Base-by-base conservation (phyloP, 2,888 invertebrate genomes). In the Parnassius apollo region DNA sequence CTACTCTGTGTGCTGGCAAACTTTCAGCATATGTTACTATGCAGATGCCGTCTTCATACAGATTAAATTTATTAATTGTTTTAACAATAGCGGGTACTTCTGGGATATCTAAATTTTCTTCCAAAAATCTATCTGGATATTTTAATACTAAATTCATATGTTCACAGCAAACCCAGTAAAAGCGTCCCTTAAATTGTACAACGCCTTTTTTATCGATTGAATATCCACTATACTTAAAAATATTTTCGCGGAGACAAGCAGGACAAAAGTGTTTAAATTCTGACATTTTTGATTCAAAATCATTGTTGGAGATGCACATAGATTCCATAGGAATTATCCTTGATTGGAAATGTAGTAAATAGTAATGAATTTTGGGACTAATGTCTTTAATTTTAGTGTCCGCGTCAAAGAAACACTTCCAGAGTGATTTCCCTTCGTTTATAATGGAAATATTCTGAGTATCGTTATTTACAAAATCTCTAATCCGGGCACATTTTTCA, bases 101-200 rank as follows among this genome's bases (percentile, higher is more conserved):
- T 0, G 94, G 94, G 44, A 93, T 76, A 45, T 65, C 57, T 18
- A 85, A 59, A 12, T 72, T 66, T 22, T 55, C 54, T 67, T 68
- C 50, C 18, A 94, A 76, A 74, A 85, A 92, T 13, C 64, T 65
- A 8, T 81, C 72, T 0, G 94, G 93, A 67, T 84, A 66, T 42
- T 80, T 73, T 22, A 91, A 67, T 65, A 94, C 93, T 46, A 76
- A 70, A 45, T 86, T 73, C 12, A 91, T 77, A 70, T 95, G 95
- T 25, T 88, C 78, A 0, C 76, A 59, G 70, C 95, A 95, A 54
- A 94, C 73, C 94, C 94, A 95, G 72, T 94, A 95, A 76, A 91
- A 93, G 57, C 80, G 73, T 44, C 89, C 78, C 65, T 83, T 78
- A 72, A 86, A 94, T 66, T 94, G 93, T 1, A 94, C 83, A 57